A percentile compares a stretch with the other conserved stretches of the same genome.
Conservation (phyloP, 2,113 vertebrate species). For the Ictalurus punctatus region DNA sequence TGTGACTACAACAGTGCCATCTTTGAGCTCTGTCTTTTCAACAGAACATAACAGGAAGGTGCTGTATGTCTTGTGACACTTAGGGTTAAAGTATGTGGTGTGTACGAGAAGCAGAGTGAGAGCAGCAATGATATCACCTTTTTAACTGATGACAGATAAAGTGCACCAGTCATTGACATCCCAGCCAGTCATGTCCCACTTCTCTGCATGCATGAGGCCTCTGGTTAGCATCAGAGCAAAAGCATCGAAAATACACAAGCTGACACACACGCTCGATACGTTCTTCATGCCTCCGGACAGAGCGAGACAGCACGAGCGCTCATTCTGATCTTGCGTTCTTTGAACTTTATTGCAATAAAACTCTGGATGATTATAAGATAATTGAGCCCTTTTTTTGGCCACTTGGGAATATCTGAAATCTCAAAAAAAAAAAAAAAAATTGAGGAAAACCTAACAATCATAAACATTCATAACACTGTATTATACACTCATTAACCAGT, state of each 20-base stretch:
- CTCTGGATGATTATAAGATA: neutral
- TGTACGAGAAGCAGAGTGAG: constrained; percentile 44
- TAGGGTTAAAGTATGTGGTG: constrained; percentile 39
- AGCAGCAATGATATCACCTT: constrained; percentile 58
- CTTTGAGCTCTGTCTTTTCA: constrained; percentile 20
- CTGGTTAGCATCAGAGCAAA: constrained; percentile 53
- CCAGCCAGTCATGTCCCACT: constrained; percentile 31
- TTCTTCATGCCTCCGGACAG: constrained; percentile 23
- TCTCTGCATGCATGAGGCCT: constrained; percentile 22
- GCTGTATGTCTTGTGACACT: constrained; percentile 43
- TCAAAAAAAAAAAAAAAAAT: too few species aligned
- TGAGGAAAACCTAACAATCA: neutral
- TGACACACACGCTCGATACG: constrained; percentile 24
- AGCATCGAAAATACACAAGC: constrained; percentile 26
- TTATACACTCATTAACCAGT: neutral
- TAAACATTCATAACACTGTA: neutral
- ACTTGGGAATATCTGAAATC: neutral
- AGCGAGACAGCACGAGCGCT: neutral
- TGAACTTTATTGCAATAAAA: neutral
- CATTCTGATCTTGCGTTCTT: constrained; percentile 3
- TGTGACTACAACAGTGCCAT: constrained; percentile 1
- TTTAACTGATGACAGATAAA: constrained; percentile 59
- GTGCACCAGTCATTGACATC: constrained; percentile 49
- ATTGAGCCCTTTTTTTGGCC: neutral
- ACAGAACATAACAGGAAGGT: constrained; percentile 22